Evolutionary conservation across 1,140 invertebrate species (phyloP), one percentile per base, ranked within the genome.

Genomic region (Drosophila athabasca): DNA sequence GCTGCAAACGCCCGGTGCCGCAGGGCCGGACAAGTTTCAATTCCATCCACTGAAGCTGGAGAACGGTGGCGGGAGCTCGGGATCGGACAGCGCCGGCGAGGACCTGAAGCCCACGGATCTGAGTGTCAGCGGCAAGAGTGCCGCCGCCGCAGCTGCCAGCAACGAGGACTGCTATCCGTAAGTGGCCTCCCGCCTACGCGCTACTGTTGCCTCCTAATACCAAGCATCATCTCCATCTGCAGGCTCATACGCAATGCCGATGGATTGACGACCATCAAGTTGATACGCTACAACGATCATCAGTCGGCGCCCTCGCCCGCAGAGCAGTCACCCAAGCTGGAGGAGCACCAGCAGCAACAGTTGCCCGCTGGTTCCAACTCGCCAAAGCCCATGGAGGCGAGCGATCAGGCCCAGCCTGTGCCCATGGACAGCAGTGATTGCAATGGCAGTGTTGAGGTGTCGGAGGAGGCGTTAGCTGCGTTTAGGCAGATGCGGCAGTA

Each of bases 61-160:
- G 58, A 72, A 70, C 22, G 82, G 60, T 49, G 76, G 58, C 3
- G 69, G 60, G 17, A 74, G 66, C 17, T 68, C 62, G 11, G 76
- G 69, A 31, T 83, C 64, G 46, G 80, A 88, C 35, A 79, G 78
- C 46, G 70, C 79, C 11, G 65, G 67, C 13, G 92, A 92, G 60
- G 93, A 93, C 44, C 92, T 93, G 24, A 93, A 93, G 79, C 93
- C 93, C 13, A 93, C 93, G 24, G 93, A 93, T 83, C 76, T 93
- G 61, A 93, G 92, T 68, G 93, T 93, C 19, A 90, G 68, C 71
- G 76, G 80, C 52, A 74, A 69, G 31, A 88, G 59, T 45, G 69
- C 57, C 1, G 29, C 29, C 19, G 44, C 67, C 3, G 13, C 35
- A 13, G 35, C 35, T 11, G 73, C 54, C 65, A 80, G 61, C 61